Percentiles rank a stretch among this genome's conserved stretches.
phyloP scores from a whole-genome alignment of 2,888 invertebrate genomes.

The Linnaemya vulpina region DNA sequence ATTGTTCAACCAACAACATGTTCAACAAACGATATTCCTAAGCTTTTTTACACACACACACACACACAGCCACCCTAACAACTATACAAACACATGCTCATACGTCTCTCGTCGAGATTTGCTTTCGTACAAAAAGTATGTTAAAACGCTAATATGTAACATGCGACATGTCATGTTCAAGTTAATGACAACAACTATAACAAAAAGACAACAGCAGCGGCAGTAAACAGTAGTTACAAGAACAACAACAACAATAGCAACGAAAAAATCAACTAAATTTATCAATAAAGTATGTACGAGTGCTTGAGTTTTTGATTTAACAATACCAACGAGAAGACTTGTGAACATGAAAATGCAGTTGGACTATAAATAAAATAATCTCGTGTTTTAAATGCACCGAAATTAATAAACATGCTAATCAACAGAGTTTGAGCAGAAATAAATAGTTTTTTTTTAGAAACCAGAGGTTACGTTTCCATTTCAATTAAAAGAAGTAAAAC shows the following conservation, averaged over 20 bases:
- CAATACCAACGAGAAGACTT: constrained; percentile 2
- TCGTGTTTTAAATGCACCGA: neutral
- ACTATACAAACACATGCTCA: too few relatives aligned
- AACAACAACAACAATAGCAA: too few relatives aligned
- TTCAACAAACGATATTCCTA: neutral
- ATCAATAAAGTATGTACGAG: constrained; percentile 8
- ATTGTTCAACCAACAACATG: constrained; percentile 37
- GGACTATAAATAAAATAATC: neutral
- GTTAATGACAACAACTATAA: constrained; percentile 68
- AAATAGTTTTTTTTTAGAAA: too few relatives aligned
- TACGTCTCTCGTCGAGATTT: neutral
- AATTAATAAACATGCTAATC: neutral
- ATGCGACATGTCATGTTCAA: constrained; percentile 71
- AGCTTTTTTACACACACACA: neutral
- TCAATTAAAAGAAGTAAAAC: too few relatives aligned
- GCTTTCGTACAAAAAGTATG: constrained; percentile 56
- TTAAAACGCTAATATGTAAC: constrained; percentile 69
- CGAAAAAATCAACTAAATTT: too few relatives aligned
- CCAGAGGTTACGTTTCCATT: too few relatives aligned
- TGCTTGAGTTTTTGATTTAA: neutral
- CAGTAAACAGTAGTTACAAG: constrained; percentile 23
- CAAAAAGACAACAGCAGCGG: constrained; percentile 32
- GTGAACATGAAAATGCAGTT: neutral
- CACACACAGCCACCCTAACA: neutral
- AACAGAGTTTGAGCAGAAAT: too few relatives aligned